Base-by-base conservation (phyloP, 2,888 invertebrate genomes). In the Tortrix viridana region DNA sequence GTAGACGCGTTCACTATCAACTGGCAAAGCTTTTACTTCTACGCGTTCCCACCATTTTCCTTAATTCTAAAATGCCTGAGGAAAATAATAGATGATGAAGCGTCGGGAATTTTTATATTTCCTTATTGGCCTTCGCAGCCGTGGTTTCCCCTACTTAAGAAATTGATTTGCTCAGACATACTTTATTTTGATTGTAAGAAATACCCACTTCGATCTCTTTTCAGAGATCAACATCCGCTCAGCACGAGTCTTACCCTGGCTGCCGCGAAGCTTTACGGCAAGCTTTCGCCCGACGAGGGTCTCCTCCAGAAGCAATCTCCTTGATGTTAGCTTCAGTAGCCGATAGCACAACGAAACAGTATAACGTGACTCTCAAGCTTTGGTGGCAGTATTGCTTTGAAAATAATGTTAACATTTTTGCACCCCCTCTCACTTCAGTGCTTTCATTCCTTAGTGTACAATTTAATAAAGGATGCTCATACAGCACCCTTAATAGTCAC, bases 201-300 rank as follows among this genome's bases (percentile, higher is more conserved):
- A 67, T 0, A 62, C 3, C n/a, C 71, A 3, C 55, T 70, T 32
- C 37, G 41, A 19, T 73, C 71, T 1, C 67, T 68, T 74, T 72
- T 66, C 68, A 71, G 74, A n/a, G 43, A 53, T 3, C 4, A 26
- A 5, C 69, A 72, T 53, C 65, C 63, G 1, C 66, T 72, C 12
- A 66, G 70, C 37, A 23, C 14, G 43, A 55, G 50, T 18, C 70
- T 71, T 19, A 59, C 44, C 52, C 58, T 72, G 66, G 62, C 65
- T 62, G 70, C 70, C 47, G 70, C 57, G 49, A 69, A 23, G 61
- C 66, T 72, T 65, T 73, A 69, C 56, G 69, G 70, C 32, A 71
- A 23, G 20, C 65, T 20, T 19, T 69, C 32, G 7, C 67, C 37
- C 64, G 44, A 1, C 58, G 46, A 4, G 65, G 53, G 14, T 16